Conservation (phyloP, 2,113 vertebrate species). For the Amphiprion percula region DNA sequence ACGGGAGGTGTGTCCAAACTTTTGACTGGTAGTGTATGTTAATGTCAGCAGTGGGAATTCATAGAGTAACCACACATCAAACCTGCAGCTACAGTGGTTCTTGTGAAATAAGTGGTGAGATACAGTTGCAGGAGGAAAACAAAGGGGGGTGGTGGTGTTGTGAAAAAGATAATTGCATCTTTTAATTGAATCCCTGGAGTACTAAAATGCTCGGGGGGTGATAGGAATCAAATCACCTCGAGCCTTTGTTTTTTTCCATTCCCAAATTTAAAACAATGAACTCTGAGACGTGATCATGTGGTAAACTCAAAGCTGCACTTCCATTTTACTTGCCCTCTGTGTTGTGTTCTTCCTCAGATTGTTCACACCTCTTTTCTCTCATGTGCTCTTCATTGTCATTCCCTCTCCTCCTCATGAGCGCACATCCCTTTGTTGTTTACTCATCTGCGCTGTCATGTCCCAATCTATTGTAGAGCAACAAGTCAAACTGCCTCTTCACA, state of each 20-base stretch:
- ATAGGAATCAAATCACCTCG: conserved; percentile 68
- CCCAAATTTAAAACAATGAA: conserved; percentile 35
- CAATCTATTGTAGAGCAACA: conserved; percentile 43
- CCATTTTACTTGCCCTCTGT: neutral
- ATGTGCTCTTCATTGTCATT: conserved; percentile 16
- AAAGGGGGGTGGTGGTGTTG: conserved; percentile 33
- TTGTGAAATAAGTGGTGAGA: conserved; percentile 28
- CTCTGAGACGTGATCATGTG: conserved; percentile 34
- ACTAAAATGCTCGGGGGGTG: conserved; percentile 60
- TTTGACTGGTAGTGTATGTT: too few relatives aligned
- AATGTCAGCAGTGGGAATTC: too few relatives aligned
- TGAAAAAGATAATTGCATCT: conserved; percentile 79
- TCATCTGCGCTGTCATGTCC: conserved; percentile 29
- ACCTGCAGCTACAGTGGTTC: neutral
- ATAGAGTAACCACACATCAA: too few relatives aligned
- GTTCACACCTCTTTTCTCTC: neutral
- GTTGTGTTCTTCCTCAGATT: neutral
- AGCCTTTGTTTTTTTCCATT: conserved; percentile 57
- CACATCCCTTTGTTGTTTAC: conserved; percentile 41
- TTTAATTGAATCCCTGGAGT: conserved; percentile 82
- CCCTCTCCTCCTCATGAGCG: conserved; percentile 9
- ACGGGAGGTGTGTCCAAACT: too few relatives aligned
- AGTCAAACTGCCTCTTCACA: conserved; percentile 46
- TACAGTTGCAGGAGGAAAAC: conserved; percentile 13
- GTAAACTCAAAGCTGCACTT: conserved; percentile 2